phyloP scores from a whole-genome alignment of 2,888 invertebrate genomes.

The Eupeodes latifasciatus region DNA sequence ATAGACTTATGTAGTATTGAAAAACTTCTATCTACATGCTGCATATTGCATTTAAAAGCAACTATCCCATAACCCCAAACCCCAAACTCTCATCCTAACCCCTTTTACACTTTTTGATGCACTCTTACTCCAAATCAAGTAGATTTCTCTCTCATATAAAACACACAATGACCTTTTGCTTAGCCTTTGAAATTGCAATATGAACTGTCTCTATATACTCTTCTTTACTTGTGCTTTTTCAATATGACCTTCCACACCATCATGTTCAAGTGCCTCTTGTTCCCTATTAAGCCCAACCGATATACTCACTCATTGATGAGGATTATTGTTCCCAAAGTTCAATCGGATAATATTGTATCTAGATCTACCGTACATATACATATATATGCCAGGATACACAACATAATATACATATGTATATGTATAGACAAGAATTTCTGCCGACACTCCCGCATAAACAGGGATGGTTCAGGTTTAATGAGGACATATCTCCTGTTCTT shows the following conservation, averaged over 20 bases:
- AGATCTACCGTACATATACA: too few species aligned
- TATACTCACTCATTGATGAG: conserved; percentile 61
- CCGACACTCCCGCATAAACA: background rate
- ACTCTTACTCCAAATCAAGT: background rate
- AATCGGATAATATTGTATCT: conserved; percentile 70
- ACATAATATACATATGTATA: background rate
- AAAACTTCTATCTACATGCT: background rate
- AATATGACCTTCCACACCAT: conserved; percentile 34
- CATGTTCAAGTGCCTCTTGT: conserved; percentile 24
- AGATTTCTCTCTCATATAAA: background rate
- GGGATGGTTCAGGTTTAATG: conserved; percentile 30
- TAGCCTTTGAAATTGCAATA: conserved; percentile 19
- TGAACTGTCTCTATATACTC: background rate
- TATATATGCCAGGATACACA: background rate
- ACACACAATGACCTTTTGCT: conserved; percentile 40
- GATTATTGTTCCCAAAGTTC: conserved; percentile 72
- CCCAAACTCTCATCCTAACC: too few species aligned
- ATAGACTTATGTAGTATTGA: background rate
- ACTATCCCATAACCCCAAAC: too few species aligned
- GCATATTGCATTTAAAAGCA: background rate
- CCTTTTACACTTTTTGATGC: background rate
- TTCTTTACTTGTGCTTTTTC: background rate
- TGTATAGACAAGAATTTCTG: background rate
- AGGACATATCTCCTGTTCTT: conserved; percentile 27
- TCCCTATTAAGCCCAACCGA: conserved; percentile 51